phyloP scores from a whole-genome alignment of 2,888 invertebrate species.

The Pomacea canaliculata region DNA sequence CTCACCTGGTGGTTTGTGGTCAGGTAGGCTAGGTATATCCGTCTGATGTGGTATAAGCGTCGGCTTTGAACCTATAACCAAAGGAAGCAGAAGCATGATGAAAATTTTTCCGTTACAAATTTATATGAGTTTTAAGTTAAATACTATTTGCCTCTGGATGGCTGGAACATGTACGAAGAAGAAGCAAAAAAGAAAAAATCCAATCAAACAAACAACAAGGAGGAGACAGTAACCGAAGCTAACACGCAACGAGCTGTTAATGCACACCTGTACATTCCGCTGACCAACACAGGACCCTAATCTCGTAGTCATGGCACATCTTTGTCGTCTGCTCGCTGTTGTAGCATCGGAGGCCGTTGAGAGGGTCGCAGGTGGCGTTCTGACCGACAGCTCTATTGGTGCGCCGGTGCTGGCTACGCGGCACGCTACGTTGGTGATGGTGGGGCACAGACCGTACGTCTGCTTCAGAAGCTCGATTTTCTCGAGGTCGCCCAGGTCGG shows the following conservation, averaged over 20 bases:
- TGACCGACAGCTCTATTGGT: slow-evolving; percentile 46
- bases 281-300: slow-evolving; percentile 78
- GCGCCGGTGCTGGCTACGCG: slow-evolving; percentile 45
- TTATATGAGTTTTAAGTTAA: too few species aligned
- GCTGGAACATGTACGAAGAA: too few species aligned
- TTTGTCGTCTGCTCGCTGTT: slow-evolving; percentile 50
- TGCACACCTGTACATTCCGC: slow-evolving; percentile 74
- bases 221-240: too few species aligned
- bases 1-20: slow-evolving; percentile 62
- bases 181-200: too few species aligned
- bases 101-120: too few species aligned
- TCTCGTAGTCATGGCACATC: slow-evolving; percentile 85
- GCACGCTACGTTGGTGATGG: slow-evolving; percentile 51
- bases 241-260: too few species aligned
- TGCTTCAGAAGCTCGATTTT: slow-evolving; percentile 40
- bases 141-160: too few species aligned
- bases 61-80: slow-evolving; percentile 38
- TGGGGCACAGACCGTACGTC: slow-evolving; percentile 50
- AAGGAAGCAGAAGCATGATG: slow-evolving; percentile 27
- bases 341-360: slow-evolving; percentile 59
- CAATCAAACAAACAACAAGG: too few species aligned
- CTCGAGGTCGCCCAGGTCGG: slow-evolving; percentile 50
- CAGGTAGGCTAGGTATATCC: slow-evolving; percentile 40
- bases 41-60: slow-evolving; percentile 61
- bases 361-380: slow-evolving; percentile 53